Conservation (phyloP, 2,113 vertebrate genomes). For the Anarhynchus alexandrinus region DNA sequence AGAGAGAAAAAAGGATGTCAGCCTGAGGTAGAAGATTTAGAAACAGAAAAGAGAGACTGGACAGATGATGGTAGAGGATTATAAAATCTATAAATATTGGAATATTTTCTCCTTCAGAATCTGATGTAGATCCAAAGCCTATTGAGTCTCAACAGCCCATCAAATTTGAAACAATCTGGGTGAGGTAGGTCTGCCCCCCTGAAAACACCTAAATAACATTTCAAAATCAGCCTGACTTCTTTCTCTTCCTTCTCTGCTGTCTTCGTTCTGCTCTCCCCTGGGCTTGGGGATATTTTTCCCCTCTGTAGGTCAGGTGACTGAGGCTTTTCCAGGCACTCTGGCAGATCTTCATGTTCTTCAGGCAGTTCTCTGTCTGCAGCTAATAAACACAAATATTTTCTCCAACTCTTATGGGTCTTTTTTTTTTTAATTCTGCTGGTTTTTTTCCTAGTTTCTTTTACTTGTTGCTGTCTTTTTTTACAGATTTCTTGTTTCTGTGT, state of each 20-base stretch:
- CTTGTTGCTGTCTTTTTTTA: not conserved
- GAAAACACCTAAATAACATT: not conserved
- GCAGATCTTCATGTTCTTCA: not conserved
- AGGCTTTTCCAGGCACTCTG: not conserved
- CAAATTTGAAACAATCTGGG: not conserved
- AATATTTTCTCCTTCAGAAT: not conserved
- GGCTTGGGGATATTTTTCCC: not conserved
- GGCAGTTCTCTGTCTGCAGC: not conserved
- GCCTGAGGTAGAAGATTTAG: not conserved
- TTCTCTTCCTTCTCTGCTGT: not conserved
- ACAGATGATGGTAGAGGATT: not conserved
- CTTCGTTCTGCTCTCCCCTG: not conserved
- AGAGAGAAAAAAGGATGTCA: not conserved
- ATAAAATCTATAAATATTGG: not conserved
- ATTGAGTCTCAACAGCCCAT: not conserved
- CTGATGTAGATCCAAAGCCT: not conserved
- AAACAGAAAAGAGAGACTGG: not conserved
- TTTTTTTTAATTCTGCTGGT: not conserved
- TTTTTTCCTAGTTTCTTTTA: not conserved
- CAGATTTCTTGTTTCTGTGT: not conserved
- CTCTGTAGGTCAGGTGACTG: rapidly evolving
- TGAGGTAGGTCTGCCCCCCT: not conserved
- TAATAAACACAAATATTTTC: not conserved
- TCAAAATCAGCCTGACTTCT: not conserved
- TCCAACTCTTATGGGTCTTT: not conserved